Evolutionary conservation across 2,113 vertebrate species (phyloP), one percentile per base, ranked within the genome.

Genomic region (Pollachius pollachius): DNA sequence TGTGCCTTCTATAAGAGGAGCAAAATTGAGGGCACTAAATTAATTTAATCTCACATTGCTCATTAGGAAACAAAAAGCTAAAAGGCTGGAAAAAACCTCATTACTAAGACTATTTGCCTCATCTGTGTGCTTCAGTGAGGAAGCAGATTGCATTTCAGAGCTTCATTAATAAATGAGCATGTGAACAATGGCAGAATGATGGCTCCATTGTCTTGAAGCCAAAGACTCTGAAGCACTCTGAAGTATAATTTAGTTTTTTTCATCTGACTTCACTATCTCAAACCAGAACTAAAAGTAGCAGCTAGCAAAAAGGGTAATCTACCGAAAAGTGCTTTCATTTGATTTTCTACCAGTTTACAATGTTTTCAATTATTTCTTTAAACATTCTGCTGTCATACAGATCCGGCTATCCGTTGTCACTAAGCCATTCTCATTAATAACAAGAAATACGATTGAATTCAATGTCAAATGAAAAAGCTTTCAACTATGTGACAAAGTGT

Each of bases 91-190:
- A 71, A 80, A 86, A 87, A 86, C 74, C 83, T 84, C 85, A 89
- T 90, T 89, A 87, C 69, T 84, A 81, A 85, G 82, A 81, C 81
- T 80, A 87, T 85, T 87, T 84, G 73, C 81, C 75, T 86, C 75
- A 82, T 87, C 82, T 80, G 75, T 80, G 80, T 83, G 87, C 81
- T 85, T 88, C 85, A 88, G 69, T 84, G 86, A 87, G 68, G 80
- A 86, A 81, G 82, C 81, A 85, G 82, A 90, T 89, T 89, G 85
- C 78, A 85, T 88, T 88, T 83, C 85, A 81, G 81, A 84, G 83
- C 79, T 88, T 89, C 84, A 87, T 90, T 90, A 90, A 89, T 89
- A 88, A 84, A 79, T 79, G 76, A 88, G 80, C 62, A 67, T 73
- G 80, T 76, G 84, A 85, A 89, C 87, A 89, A 87, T 85, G 71